Base-by-base conservation (phyloP, 1,140 invertebrate species). In the Capitella teleta region DNA sequence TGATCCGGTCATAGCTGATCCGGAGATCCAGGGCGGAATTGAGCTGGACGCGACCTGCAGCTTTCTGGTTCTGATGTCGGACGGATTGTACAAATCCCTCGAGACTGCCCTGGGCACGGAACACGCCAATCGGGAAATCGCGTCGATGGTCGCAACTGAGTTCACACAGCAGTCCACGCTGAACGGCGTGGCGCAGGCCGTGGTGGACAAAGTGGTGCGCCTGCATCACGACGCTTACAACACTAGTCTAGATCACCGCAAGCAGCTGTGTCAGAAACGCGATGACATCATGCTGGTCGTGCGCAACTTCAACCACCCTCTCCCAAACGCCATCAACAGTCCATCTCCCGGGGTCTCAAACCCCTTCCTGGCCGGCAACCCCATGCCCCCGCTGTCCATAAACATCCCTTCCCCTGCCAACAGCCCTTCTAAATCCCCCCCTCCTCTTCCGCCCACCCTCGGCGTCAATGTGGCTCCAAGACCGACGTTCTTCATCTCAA, bases 211-310 rank as follows among this genome's bases (percentile, higher is more conserved):
- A 74, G 80, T 87, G 6, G 85, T 86, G 4, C 72, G 85, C 42
- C 80, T 86, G 47, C 88, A 92, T 63, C 82, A 88, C 53, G 84
- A 90, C 47, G 78, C 80, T 47, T 88, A 80, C 59, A 81, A 86
- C 60, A 57, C 28, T 45, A 58, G 24, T 47, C 62, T 52, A 28
- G 53, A 60, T 18, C 49, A 59, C 34, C 30, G 48, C 21, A 67
- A 68, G 47, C 41, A 38, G 25, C 30, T 57, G 14, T 76, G 70
- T 47, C 64, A 72, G 18, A 80, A 80, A 59, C 66, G 82, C 36
- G 83, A 86, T 52, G 85, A 88, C 61, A 86, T 92, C 54, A 90
- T 86, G 0, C 73, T 94, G 5, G 62, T 93, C 0, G 82, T 93
- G 37, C 72, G 87, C 34, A 91, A 90, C 66, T 91, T 92, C 61